Evolutionary conservation across 2,113 vertebrate species (phyloP).

Genomic region (Paraplagusia blochii): DNA sequence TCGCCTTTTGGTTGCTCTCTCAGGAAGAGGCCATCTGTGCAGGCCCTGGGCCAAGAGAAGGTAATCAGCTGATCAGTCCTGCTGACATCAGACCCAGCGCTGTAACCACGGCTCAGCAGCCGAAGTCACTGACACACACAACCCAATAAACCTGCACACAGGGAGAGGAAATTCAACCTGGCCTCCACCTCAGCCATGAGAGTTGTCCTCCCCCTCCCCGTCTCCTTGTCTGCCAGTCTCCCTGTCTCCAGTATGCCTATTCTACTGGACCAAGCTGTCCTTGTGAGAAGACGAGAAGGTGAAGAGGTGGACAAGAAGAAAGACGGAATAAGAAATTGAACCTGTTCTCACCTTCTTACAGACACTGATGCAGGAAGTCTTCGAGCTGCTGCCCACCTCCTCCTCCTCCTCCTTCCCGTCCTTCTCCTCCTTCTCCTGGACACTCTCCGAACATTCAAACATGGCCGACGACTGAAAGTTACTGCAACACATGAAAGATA

Average conservation of each 20-base stretch:
- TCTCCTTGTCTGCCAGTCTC: slow-evolving; percentile 23
- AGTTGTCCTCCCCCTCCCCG: slow-evolving; percentile 36
- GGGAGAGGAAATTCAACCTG: slow-evolving; percentile 56
- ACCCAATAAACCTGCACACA: slow-evolving; percentile 8
- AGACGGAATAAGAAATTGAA: not conserved
- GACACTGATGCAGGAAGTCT: slow-evolving; percentile 84
- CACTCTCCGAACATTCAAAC: slow-evolving; percentile 76
- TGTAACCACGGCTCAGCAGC: slow-evolving; percentile 19
- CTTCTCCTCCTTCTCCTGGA: slow-evolving; percentile 60
- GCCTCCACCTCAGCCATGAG: slow-evolving; percentile 48
- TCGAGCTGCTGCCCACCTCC: slow-evolving; percentile 70
- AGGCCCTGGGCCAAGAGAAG: slow-evolving; percentile 47
- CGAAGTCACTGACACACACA: not conserved
- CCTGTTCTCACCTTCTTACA: slow-evolving; percentile 87
- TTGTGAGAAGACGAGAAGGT: slow-evolving; percentile 41
- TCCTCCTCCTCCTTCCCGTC: slow-evolving; percentile 65
- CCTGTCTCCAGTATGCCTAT: slow-evolving; percentile 47
- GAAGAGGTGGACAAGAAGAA: not conserved
- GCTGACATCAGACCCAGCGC: slow-evolving; percentile 18
- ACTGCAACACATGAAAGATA: slow-evolving; percentile 71
- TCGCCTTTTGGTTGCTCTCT: slow-evolving; percentile 21
- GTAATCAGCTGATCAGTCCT: slow-evolving; percentile 45
- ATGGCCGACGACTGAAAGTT: slow-evolving; percentile 83
- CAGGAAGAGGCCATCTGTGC: slow-evolving; percentile 59
- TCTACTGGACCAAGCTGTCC: slow-evolving; percentile 46